Evolutionary conservation across 2,888 invertebrate genomes (phyloP).

Genomic region (Patella caerulea): DNA sequence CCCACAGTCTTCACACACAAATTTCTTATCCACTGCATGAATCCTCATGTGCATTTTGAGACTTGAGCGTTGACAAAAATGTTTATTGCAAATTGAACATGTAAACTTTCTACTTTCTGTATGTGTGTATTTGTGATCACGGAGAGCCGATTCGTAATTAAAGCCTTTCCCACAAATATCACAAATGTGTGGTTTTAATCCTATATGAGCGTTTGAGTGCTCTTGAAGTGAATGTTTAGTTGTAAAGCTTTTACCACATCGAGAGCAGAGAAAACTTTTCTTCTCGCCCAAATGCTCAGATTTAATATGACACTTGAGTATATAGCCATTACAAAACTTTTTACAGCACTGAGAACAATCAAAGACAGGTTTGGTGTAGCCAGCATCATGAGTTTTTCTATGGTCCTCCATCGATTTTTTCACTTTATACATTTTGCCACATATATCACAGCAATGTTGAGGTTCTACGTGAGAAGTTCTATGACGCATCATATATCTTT

Average conservation of each 20-base stretch:
- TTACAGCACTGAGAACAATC: slow-evolving; percentile 52
- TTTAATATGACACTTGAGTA: slow-evolving; percentile 49
- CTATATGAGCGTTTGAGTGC: slow-evolving; percentile 56
- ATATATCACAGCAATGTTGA: slow-evolving; percentile 51
- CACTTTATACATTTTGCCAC: slow-evolving; percentile 57
- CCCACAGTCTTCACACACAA: slow-evolving; percentile 68
- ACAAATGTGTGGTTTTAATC: slow-evolving; percentile 55
- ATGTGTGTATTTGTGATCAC: slow-evolving; percentile 65
- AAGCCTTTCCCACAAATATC: slow-evolving; percentile 58
- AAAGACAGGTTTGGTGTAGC: slow-evolving; percentile 44
- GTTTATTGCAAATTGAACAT: slow-evolving; percentile 67
- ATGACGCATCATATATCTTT: slow-evolving; percentile 52
- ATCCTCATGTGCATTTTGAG: slow-evolving; percentile 70
- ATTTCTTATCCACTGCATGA: slow-evolving; percentile 69
- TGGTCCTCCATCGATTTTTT: slow-evolving; percentile 51
- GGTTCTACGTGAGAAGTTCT: slow-evolving; percentile 41
- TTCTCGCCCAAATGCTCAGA: slow-evolving; percentile 53
- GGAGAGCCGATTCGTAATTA: slow-evolving; percentile 56
- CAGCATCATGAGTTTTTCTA: slow-evolving; percentile 46
- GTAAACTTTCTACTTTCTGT: slow-evolving; percentile 65
- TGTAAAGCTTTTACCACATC: slow-evolving; percentile 63
- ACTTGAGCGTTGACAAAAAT: slow-evolving; percentile 69
- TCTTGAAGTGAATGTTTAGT: slow-evolving; percentile 57
- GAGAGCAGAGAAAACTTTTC: slow-evolving; percentile 53
- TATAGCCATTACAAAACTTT: slow-evolving; percentile 47